Evolutionary conservation across 2,113 vertebrate species (phyloP).

Genomic region (Osmerus eperlanus): DNA sequence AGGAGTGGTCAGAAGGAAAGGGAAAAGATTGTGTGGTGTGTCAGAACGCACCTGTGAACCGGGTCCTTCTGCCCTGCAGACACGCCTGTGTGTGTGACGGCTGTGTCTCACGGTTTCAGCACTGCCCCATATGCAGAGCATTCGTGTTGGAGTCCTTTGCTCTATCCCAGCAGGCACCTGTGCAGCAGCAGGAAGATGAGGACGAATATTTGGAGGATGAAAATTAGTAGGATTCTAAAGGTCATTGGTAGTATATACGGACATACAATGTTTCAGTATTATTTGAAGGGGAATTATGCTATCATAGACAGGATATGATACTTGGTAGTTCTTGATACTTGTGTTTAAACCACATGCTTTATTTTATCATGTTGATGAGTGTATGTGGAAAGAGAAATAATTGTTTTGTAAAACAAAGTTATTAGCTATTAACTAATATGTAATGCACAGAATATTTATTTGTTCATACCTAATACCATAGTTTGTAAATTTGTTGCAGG

Average conservation of each 20-base stretch:
- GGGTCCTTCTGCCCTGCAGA: conserved; percentile 91
- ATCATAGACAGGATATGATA: not conserved
- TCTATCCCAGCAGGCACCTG: conserved; percentile 51
- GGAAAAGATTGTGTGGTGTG: conserved; percentile 91
- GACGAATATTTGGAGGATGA: conserved; percentile 5
- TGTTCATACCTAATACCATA: not conserved
- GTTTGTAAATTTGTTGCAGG: no score
- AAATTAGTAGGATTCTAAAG: not conserved
- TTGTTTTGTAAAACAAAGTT: not conserved
- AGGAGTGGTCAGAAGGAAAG: conserved; percentile 65
- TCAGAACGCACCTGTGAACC: conserved; percentile 86
- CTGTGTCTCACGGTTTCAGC: conserved; percentile 82
- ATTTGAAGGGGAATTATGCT: not conserved
- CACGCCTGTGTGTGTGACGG: conserved; percentile 87
- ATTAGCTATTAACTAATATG: not conserved
- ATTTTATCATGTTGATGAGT: conserved; percentile 4
- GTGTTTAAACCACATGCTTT: not conserved
- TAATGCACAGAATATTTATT: not conserved
- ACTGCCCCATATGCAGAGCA: conserved; percentile 93
- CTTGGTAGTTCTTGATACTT: no score
- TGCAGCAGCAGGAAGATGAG: not conserved
- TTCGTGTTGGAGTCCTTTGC: conserved; percentile 87
- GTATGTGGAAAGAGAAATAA: not conserved
- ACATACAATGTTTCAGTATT: not conserved
- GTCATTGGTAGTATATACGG: not conserved